Conservation (phyloP, 2,888 invertebrate species). For the Aphodius granarius region DNA sequence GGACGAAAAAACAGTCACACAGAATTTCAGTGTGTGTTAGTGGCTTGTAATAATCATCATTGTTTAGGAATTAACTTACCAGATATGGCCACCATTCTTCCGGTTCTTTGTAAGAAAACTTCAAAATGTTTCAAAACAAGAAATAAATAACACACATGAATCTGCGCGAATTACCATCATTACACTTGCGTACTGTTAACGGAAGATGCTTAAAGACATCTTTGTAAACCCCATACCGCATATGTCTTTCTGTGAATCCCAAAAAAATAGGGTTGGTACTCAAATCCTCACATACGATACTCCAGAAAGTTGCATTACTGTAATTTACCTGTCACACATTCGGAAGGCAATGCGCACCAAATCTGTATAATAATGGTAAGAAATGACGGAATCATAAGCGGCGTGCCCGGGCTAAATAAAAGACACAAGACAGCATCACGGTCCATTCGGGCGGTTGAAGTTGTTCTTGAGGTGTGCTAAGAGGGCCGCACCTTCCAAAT, state of each 20-base stretch:
- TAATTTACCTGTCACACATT: neutral
- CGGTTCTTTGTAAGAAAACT: neutral
- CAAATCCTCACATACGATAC: too few species aligned
- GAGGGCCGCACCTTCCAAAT: neutral
- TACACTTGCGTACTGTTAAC: neutral
- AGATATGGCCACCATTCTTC: neutral
- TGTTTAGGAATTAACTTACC: neutral
- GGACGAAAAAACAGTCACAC: too few species aligned
- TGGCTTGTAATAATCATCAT: neutral
- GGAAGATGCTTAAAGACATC: neutral
- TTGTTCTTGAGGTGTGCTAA: constrained; percentile 3
- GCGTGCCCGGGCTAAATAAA: neutral
- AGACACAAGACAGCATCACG: neutral
- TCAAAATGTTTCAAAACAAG: neutral
- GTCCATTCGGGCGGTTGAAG: neutral
- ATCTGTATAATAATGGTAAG: neutral
- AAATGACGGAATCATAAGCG: neutral
- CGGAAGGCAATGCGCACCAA: neutral
- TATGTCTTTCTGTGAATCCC: neutral
- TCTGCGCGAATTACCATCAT: neutral
- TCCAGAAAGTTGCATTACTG: neutral
- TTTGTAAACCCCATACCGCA: neutral
- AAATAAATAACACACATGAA: neutral
- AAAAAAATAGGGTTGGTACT: too few species aligned
- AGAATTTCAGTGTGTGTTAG: too few species aligned